These are phyloP conservation scores for Drosophila biarmipes DNA, from an alignment of 1,140 invertebrate genomes.

Conservation along the genomic window DNA sequence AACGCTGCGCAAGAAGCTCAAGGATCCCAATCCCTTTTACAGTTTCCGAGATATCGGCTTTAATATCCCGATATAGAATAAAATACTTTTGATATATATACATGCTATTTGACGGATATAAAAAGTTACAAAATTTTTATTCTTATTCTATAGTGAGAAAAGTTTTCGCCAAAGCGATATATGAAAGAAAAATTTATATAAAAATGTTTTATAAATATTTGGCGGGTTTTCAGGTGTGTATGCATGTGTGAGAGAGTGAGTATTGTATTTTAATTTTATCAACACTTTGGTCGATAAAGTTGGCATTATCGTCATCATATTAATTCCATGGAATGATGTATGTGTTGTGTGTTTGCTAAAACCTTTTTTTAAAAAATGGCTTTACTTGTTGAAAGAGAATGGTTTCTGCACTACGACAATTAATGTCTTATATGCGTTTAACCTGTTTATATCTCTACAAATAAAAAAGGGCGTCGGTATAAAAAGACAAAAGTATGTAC, in stretches of 20 bases:
- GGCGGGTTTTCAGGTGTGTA: conserved; percentile 20
- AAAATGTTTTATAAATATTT: conserved; percentile 78
- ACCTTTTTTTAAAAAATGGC: conserved; percentile 19
- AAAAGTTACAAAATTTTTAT: no score
- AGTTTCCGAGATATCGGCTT: no score
- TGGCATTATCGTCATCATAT: conserved; percentile 23
- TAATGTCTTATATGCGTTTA: conserved; percentile 29
- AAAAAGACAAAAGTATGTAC: conserved; percentile 9
- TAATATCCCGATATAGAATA: no score
- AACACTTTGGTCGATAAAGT: conserved; percentile 43
- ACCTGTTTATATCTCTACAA: conserved; percentile 11
- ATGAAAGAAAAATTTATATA: conserved; percentile 63
- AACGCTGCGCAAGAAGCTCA: no score
- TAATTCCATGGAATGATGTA: conserved; percentile 45
- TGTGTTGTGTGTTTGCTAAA: not conserved
- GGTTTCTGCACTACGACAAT: conserved; percentile 18
- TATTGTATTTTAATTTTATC: conserved; percentile 68
- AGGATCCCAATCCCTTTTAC: no score
- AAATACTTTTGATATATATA: no score
- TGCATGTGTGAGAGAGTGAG: conserved; percentile 1
- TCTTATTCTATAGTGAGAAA: no score
- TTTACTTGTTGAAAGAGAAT: conserved; percentile 15
- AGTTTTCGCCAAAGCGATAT: conserved; percentile 28
- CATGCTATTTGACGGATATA: no score
- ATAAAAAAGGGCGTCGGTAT: not conserved